phyloP scores from a whole-genome alignment of 2,888 invertebrate species.

The Neoitamus cyanurus region DNA sequence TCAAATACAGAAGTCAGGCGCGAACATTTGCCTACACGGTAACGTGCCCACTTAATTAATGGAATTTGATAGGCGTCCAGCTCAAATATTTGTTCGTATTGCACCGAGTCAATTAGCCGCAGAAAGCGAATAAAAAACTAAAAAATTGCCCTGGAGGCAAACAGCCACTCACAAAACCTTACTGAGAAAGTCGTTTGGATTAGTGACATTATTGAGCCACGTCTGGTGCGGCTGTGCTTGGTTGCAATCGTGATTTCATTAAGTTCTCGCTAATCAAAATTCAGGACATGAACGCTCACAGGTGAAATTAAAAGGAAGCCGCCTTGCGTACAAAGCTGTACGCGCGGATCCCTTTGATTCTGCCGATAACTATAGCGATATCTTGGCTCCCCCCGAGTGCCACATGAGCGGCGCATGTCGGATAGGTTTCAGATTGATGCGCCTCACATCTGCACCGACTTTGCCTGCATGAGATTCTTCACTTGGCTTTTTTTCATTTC shows the following conservation, averaged over 20 bases:
- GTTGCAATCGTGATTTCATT: constrained; percentile 19
- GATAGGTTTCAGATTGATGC: constrained; percentile 13
- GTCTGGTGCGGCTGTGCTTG: neutral
- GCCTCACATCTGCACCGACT: neutral
- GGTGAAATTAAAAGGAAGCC: constrained; percentile 28
- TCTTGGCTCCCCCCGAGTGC: neutral
- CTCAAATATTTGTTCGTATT: constrained; percentile 17
- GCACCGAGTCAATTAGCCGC: neutral
- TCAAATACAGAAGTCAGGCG: neutral
- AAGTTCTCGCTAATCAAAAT: constrained; percentile 23
- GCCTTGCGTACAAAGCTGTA: neutral
- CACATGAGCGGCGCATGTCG: neutral
- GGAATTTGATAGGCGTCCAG: neutral
- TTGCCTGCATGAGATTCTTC: neutral
- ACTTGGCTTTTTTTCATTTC: neutral
- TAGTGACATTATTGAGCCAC: constrained; percentile 28
- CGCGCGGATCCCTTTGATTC: constrained; percentile 24
- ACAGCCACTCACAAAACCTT: neutral
- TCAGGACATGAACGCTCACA: constrained; percentile 19
- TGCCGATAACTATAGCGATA: neutral
- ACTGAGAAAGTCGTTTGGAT: constrained; percentile 13
- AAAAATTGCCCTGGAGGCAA: neutral
- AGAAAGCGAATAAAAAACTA: neutral
- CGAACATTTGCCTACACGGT: neutral
- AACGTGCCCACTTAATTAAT: constrained; percentile 20